These are phyloP conservation scores for Mylabris phalerata DNA, from an alignment of 1,140 invertebrate genomes.

Conservation along the genomic window DNA sequence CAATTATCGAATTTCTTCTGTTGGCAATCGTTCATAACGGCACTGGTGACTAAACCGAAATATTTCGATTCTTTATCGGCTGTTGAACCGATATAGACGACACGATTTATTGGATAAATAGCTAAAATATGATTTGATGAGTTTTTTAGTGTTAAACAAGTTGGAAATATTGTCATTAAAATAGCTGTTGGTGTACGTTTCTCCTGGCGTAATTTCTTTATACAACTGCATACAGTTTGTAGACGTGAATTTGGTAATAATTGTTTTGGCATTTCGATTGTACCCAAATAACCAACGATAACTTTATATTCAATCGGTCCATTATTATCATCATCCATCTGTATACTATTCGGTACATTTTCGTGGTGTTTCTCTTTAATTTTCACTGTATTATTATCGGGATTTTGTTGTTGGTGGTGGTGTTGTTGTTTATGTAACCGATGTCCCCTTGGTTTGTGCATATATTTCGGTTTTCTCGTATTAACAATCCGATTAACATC, in stretches of 20 bases:
- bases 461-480: slow-evolving; percentile 57
- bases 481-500: slow-evolving; percentile 45
- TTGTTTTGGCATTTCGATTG: slow-evolving; percentile 90
- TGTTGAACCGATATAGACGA: slow-evolving; percentile 84
- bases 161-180: slow-evolving; percentile 73
- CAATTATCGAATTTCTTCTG: neutral
- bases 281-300: slow-evolving; percentile 89
- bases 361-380: neutral
- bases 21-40: slow-evolving; percentile 40
- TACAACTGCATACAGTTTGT: slow-evolving; percentile 69
- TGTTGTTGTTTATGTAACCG: slow-evolving; percentile 22
- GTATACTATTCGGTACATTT: neutral
- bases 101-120: slow-evolving; percentile 76
- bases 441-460: slow-evolving; percentile 42
- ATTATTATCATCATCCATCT: slow-evolving; percentile 39
- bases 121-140: slow-evolving; percentile 61
- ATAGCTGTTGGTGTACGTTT: slow-evolving; percentile 83
- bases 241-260: slow-evolving; percentile 67
- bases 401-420: slow-evolving; percentile 5
- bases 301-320: slow-evolving; percentile 69
- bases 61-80: slow-evolving; percentile 85
- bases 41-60: slow-evolving; percentile 86
- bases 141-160: slow-evolving; percentile 70
- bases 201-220: slow-evolving; percentile 80
- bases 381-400: neutral